phyloP scores from a whole-genome alignment of 1,140 invertebrate genomes.

The Globodera rostochiensis region DNA sequence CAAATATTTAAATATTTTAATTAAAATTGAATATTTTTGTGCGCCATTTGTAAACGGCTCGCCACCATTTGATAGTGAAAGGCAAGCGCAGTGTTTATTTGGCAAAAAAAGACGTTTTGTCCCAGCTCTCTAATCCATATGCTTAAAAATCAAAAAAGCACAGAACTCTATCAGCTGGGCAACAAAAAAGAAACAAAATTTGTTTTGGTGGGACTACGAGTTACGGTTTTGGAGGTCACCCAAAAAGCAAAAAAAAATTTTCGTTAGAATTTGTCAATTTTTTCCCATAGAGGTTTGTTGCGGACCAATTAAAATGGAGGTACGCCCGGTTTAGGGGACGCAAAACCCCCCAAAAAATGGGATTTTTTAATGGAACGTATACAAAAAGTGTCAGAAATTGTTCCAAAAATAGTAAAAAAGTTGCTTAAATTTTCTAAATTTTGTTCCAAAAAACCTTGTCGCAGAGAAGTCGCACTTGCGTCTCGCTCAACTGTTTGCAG shows the following conservation, averaged over 20 bases:
- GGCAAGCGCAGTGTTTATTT: no score
- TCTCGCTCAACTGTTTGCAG: conserved; percentile 99
- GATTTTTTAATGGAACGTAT: no score
- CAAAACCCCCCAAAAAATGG: no score
- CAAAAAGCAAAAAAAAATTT: no score
- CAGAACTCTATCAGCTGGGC: conserved; percentile 16
- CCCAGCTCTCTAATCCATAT: neutral
- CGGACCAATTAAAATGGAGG: no score
- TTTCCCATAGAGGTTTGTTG: no score
- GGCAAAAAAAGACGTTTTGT: neutral
- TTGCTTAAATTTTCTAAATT: no score
- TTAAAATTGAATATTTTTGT: neutral
- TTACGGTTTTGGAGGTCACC: no score
- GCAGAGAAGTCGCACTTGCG: conserved; percentile 98
- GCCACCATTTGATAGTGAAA: neutral
- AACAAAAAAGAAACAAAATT: neutral
- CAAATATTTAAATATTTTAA: neutral
- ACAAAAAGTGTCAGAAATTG: neutral
- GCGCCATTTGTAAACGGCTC: no score
- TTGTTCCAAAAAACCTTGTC: conserved; percentile 81
- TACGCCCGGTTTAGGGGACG: no score
- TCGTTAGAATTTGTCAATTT: no score
- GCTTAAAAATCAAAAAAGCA: neutral
- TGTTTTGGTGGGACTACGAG: no score
- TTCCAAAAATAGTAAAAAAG: conserved; percentile 32